Evolutionary conservation across 2,797 vertebrate species (phyloP).

Genomic region (Pelochelys cantorii): DNA sequence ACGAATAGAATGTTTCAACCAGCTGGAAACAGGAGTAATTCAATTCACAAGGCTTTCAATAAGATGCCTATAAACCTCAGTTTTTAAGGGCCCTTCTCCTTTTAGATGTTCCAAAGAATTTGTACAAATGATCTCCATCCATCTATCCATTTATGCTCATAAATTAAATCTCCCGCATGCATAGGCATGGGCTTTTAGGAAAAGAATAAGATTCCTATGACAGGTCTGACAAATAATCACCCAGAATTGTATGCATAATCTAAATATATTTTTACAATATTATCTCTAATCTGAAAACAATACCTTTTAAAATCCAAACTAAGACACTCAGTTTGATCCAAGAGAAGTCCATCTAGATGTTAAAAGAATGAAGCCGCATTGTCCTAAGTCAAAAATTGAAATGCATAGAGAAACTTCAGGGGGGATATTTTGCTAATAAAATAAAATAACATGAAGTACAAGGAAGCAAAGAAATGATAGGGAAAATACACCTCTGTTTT

Average conservation of each 20-base stretch:
- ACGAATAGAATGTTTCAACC: neutral
- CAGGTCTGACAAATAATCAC: slow-evolving; percentile 50
- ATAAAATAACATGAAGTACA: neutral
- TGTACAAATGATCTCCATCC: neutral
- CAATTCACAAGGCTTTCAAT: neutral
- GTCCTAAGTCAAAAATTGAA: slow-evolving; percentile 10
- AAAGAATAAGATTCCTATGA: slow-evolving; percentile 10
- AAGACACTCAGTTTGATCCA: neutral
- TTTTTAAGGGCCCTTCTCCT: neutral
- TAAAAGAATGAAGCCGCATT: neutral
- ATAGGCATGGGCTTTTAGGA: neutral
- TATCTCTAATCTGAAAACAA: slow-evolving; percentile 21
- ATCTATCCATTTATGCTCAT: neutral
- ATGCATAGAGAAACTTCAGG: neutral
- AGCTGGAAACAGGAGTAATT: neutral
- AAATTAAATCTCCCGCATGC: slow-evolving; percentile 4
- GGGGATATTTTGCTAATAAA: neutral
- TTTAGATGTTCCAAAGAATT: neutral
- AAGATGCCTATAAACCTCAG: neutral
- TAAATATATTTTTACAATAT: slow-evolving; percentile 51
- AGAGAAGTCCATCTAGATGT: slow-evolving; percentile 1
- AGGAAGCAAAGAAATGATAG: neutral
- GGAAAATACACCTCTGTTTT: slow-evolving; percentile 19
- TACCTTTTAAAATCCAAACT: slow-evolving; percentile 33
- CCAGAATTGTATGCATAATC: slow-evolving; percentile 35